Conservation (phyloP, 2,888 invertebrate genomes). For the Protodeltote pygarga region DNA sequence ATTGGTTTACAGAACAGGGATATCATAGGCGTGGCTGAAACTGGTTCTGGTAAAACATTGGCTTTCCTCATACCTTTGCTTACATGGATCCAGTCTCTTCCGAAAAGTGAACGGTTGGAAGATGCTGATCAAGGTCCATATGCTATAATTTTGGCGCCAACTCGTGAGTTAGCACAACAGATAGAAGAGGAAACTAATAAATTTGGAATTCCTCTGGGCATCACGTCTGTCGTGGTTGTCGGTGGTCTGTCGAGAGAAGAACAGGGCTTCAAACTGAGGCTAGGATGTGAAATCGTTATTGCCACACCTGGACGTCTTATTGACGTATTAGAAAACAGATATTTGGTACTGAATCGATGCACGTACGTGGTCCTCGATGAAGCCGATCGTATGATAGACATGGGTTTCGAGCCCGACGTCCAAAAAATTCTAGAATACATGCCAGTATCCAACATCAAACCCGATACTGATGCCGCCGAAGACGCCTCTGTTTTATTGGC, state of each 20-base stretch:
- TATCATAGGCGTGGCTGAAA: constrained; percentile 99
- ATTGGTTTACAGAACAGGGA: constrained; percentile 98
- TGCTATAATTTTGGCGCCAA: constrained; percentile 99
- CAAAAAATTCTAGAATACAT: constrained; percentile 99
- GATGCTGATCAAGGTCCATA: constrained; percentile 98
- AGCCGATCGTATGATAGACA: constrained; percentile 99
- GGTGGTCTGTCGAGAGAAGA: constrained; percentile 99
- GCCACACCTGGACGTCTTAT: constrained; percentile 99
- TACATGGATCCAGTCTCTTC: constrained; percentile 99
- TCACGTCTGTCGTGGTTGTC: constrained; percentile 98
- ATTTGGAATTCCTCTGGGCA: constrained; percentile 97
- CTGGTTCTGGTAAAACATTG: constrained; percentile 99
- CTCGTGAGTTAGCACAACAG: constrained; percentile 99
- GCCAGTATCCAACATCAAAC: constrained; percentile 99
- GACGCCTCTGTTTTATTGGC: constrained; percentile 95
- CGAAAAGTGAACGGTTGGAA: constrained; percentile 96
- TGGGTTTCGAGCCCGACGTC: constrained; percentile 99
- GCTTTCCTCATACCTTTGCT: constrained; percentile 99
- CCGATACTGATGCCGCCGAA: constrained; percentile 99
- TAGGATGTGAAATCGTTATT: constrained; percentile 99
- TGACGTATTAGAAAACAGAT: constrained; percentile 99
- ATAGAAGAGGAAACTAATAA: constrained; percentile 99
- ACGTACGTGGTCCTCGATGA: constrained; percentile 98
- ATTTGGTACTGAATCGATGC: constrained; percentile 98
- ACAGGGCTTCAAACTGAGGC: constrained; percentile 97